phyloP scores from a whole-genome alignment of 2,113 vertebrate species.

The Indicator indicator region DNA sequence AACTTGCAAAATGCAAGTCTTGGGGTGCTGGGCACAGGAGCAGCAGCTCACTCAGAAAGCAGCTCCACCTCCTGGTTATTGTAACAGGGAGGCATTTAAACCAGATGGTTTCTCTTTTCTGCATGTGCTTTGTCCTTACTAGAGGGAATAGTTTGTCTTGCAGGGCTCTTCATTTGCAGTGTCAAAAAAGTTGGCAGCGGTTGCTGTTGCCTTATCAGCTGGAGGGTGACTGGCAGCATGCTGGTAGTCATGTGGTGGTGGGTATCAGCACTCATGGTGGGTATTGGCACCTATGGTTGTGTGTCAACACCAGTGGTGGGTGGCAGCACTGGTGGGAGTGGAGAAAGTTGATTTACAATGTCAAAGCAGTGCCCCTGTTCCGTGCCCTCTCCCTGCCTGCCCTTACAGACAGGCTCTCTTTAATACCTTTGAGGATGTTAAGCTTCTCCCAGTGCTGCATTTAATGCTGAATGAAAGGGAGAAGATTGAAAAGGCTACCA shows the following conservation, averaged over 20 bases:
- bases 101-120: not conserved
- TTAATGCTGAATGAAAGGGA: not conserved
- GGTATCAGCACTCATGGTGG: not conserved
- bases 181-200: not conserved
- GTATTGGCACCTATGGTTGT: not conserved
- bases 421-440: not conserved
- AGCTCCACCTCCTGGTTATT: not conserved
- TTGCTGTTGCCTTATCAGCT: not conserved
- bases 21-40: not conserved
- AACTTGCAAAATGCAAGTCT: not conserved
- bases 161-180: not conserved
- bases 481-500: not conserved
- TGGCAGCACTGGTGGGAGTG: not conserved
- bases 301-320: rapidly evolving
- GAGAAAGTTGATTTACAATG: not conserved
- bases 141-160: not conserved
- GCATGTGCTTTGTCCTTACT: not conserved
- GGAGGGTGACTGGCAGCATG: not conserved
- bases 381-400: not conserved
- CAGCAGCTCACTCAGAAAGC: not conserved
- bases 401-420: not conserved
- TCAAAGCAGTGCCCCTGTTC: not conserved
- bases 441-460: not conserved
- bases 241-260: not conserved
- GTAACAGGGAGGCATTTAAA: not conserved